A percentile compares a stretch with the other conserved stretches of the same genome.
These are phyloP conservation scores for Balaenoptera acutorostrata DNA, from an alignment of 2,113 vertebrate species.

Conservation along the genomic window DNA sequence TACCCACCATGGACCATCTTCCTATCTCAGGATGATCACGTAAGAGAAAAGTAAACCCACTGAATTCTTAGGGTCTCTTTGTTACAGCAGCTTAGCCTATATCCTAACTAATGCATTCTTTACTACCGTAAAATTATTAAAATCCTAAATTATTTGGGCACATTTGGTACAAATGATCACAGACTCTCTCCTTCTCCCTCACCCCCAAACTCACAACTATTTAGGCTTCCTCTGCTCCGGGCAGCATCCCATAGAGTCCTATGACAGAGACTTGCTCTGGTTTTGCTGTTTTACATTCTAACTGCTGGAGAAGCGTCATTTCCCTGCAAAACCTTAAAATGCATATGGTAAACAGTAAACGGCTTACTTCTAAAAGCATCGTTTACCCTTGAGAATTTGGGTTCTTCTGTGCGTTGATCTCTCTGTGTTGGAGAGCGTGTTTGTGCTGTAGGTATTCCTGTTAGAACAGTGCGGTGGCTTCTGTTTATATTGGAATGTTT, in stretches of 20 bases:
- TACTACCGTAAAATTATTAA: background rate
- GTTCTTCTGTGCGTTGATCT: rapidly evolving
- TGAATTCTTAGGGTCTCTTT: background rate
- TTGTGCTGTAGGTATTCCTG: background rate
- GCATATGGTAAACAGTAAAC: background rate
- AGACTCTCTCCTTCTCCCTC: too few species aligned
- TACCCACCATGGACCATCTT: background rate
- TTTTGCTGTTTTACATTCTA: background rate
- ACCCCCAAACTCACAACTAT: background rate
- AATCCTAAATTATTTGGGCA: background rate
- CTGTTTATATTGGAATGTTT: background rate
- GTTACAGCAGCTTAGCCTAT: background rate
- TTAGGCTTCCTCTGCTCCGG: background rate
- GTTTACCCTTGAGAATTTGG: background rate
- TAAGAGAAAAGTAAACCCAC: background rate
- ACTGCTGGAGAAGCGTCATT: background rate
- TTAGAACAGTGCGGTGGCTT: background rate
- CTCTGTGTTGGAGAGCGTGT: background rate
- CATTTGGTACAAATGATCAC: background rate
- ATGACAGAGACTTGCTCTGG: background rate
- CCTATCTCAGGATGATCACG: background rate
- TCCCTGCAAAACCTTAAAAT: background rate
- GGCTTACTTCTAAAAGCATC: background rate
- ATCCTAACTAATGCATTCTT: background rate
- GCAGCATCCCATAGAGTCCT: background rate